A percentile compares a stretch with the other conserved stretches of the same genome.
phyloP scores from a whole-genome alignment of 2,888 invertebrate genomes.

The Plebejus melissa region DNA sequence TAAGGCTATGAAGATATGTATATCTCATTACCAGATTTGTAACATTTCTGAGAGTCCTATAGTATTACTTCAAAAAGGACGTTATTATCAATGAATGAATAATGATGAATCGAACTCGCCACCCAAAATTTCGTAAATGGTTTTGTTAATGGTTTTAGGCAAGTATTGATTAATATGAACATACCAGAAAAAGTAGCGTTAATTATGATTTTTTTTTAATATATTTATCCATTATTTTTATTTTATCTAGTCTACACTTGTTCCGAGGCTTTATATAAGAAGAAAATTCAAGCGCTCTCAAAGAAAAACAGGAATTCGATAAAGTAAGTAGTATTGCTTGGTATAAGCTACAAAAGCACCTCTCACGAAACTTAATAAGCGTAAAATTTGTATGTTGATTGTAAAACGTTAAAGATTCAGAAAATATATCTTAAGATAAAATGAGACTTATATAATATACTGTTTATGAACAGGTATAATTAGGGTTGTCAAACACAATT shows the following conservation, averaged over 20 bases:
- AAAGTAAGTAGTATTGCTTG: background rate
- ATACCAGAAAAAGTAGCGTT: too few species aligned
- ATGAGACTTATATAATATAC: background rate
- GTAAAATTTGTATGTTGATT: constrained; percentile 14
- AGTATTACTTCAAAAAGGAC: too few species aligned
- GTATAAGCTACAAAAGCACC: background rate
- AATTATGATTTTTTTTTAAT: too few species aligned
- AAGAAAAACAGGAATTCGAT: background rate
- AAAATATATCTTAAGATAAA: background rate
- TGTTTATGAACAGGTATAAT: background rate
- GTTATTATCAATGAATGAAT: too few species aligned
- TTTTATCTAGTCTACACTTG: background rate
- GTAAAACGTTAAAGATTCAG: background rate
- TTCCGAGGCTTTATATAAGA: background rate
- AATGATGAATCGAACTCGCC: too few species aligned
- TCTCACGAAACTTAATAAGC: background rate
- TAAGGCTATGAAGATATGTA: too few species aligned
- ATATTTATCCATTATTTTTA: background rate
- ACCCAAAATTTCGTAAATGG: too few species aligned
- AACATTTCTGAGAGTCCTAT: too few species aligned
- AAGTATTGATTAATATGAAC: too few species aligned
- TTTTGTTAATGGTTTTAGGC: too few species aligned
- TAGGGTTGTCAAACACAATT: background rate
- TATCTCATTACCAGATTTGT: too few species aligned
- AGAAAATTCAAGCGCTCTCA: background rate